phyloP scores from a whole-genome alignment of 37 sponge, comb jelly and placozoan genomes.

The Dysidea cf. avara region DNA sequence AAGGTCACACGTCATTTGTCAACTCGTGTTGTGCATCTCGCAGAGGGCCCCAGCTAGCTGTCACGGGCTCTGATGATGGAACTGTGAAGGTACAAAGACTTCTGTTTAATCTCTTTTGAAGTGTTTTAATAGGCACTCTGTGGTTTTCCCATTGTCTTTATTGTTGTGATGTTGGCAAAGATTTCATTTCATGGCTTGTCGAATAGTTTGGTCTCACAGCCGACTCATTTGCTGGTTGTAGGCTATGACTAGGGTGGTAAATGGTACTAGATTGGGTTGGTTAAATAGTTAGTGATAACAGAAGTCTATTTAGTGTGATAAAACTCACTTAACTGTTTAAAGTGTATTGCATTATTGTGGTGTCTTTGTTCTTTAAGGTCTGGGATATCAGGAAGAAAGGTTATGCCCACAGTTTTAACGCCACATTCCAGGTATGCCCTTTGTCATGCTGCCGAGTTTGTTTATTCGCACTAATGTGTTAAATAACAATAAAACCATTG shows the following conservation, averaged over 20 bases:
- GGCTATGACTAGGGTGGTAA: too few relatives aligned
- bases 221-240: too few relatives aligned
- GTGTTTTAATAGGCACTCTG: background rate
- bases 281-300: too few relatives aligned
- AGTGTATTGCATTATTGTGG: constrained; percentile 1
- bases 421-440: constrained; percentile 77
- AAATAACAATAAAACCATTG: too few relatives aligned
- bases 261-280: too few relatives aligned
- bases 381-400: constrained; percentile 81
- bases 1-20: constrained; percentile 93
- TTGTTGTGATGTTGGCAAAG: too few relatives aligned
- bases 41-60: constrained; percentile 63
- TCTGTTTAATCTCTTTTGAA: background rate
- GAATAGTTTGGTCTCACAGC: background rate
- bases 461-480: too few relatives aligned
- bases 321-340: too few relatives aligned
- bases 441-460: too few relatives aligned
- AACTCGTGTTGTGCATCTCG: constrained; percentile 72
- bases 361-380: constrained; percentile 35
- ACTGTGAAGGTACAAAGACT: constrained; percentile 66
- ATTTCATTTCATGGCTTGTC: too few relatives aligned
- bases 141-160: too few relatives aligned
- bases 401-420: constrained; percentile 73
- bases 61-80: constrained; percentile 96
- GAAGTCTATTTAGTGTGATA: too few relatives aligned